Base-by-base conservation (phyloP, 2,797 vertebrate genomes). In the Schizopygopsis malacanthus region DNA sequence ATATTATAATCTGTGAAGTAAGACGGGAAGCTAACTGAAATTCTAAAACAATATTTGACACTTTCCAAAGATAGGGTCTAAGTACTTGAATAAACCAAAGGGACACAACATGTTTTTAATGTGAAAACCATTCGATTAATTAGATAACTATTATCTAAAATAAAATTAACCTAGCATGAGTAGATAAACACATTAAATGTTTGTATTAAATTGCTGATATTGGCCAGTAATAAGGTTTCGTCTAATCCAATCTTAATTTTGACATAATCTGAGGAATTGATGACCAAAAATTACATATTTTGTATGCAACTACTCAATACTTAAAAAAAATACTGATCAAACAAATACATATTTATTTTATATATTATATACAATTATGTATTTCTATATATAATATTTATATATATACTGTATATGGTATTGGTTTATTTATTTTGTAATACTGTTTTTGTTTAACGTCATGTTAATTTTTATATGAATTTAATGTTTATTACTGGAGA, bases 41-140 rank as follows among this genome's bases (percentile, higher is more conserved):
- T n/a, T 18, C 25, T 16, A 43, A 50, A 33, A 63, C 70, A 75
- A 45, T n/a, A 50, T 72, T 63, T 83, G 28, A 76, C 72, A 76
- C 15, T 54, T 65, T 65, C 28, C 43, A 41, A 47, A 50, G 65
- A 47, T 12, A 45, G 20, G 52, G 20, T 16, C 37, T 0, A 78
- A 78, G 13, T 77, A 39, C 20, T 61, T 25, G 11, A 61, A 28
- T 13, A 61, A 25, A 61, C 1, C 59, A 6, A 61, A 61, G 50
- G 15, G 15, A 18, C 5, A 6, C 5, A 16, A 52, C 5, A 15
- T 52, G 4, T 10, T 28, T 50, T 28, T 73, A 0, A 45, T 52
- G 25, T 52, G 4, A 52, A 52, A 52, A 37, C 28, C 11, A 54
- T 37, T 52, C 52, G 2, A 52, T 18, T 75, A 33, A 54, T 76